Evolutionary conservation across 2,888 invertebrate species (phyloP), one percentile per base, ranked within the genome.

Genomic region (Saturnia pavonia): DNA sequence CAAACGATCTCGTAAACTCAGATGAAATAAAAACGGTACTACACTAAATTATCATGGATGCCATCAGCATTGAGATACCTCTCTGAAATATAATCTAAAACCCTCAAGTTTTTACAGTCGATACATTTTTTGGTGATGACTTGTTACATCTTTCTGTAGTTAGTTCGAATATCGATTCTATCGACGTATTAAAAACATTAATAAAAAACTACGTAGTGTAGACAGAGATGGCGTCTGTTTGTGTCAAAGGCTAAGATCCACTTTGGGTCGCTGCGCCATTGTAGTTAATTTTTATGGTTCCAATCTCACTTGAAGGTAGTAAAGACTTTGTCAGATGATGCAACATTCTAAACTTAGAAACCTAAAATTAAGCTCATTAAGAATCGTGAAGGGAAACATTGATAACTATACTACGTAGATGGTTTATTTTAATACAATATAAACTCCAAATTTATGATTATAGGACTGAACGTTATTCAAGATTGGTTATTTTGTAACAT

Each of bases 21-120:
- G 77, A 80, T 78, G 80, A 84, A 88, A 88, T 86, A 88, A 88
- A 89, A 86, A 85, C 82, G 80, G 78, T 82, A 82, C 85, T 82
- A 76, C 74, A 78, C 79, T 85, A 82, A 86, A 88, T 88, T 86
- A 86, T 85, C 77, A 82, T 72, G 79, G 76, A 83, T 79, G 82
- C 82, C 72, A 77, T 80, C 78, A 83, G 77, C 77, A 78, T 78
- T 74, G 77, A 79, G 79, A 78, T 78, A 78, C 78, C 75, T 75
- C 73, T 76, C 75, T 75, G 75, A 77, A 72, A 73, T 74, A 75
- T 80, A 78, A 74, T 74, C 83, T 78, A 79, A 74, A 80, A 80
- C 80, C 78, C 67, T 22, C 22, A 54, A 22, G 71, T 79, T 76
- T 70, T 66, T 66, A 42, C 66, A 51, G 66, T 22, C 66, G 66